A percentile compares a stretch with the other conserved stretches of the same genome.
Evolutionary conservation across 2,888 invertebrate genomes (phyloP).

Genomic region (Macrophya annulata): DNA sequence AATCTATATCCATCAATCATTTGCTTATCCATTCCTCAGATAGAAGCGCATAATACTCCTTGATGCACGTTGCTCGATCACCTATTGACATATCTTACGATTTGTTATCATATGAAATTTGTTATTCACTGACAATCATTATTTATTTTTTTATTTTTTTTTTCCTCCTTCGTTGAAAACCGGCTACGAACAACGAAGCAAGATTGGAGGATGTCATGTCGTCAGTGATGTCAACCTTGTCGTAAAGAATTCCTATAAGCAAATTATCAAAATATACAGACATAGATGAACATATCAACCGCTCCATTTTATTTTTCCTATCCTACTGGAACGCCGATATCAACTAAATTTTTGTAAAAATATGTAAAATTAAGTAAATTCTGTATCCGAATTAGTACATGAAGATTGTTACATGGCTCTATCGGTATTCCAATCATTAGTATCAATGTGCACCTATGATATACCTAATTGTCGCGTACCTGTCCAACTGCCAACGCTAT

Average conservation of each 20-base stretch:
- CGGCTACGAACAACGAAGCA: neutral
- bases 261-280: no score
- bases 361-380: neutral
- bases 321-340: no score
- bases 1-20: neutral
- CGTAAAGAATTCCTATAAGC: no score
- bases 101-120: neutral
- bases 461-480: neutral
- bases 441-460: neutral
- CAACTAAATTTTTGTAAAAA: neutral
- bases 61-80: neutral
- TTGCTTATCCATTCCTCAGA: neutral
- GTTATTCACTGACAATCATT: neutral
- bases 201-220: neutral
- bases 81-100: neutral
- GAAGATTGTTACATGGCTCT: no score
- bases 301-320: no score
- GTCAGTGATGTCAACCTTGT: no score
- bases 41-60: neutral
- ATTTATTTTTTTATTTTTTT: neutral
- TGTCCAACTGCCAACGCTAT: neutral
- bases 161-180: neutral
- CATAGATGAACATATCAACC: no score
- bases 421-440: neutral
- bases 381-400: neutral